Evolutionary conservation across 2,888 invertebrate genomes (phyloP).

Genomic region (Lottia scabra): DNA sequence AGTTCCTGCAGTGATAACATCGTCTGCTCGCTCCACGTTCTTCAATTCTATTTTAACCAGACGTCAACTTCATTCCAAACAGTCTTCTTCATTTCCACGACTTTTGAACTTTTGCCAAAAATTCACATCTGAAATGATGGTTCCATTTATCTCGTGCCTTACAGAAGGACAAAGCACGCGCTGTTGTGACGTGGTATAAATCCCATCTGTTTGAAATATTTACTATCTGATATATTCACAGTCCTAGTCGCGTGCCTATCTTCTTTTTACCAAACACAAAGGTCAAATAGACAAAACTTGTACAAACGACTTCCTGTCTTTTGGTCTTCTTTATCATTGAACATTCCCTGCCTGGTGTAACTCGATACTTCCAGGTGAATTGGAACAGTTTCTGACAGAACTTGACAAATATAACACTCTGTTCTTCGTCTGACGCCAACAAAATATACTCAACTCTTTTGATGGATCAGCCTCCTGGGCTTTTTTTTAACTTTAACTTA

Average conservation of each 20-base stretch:
- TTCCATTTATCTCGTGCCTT: slow-evolving; percentile 2
- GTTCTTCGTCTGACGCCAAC: no score
- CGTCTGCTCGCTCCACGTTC: neutral
- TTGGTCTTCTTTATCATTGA: no score
- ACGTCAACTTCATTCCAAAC: neutral
- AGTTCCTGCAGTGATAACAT: neutral
- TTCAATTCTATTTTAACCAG: neutral
- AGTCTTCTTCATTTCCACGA: slow-evolving; percentile 4
- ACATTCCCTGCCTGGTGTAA: neutral
- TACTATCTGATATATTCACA: neutral
- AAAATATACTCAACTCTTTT: no score
- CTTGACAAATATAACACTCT: no score
- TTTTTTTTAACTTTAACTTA: no score
- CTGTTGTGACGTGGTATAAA: neutral
- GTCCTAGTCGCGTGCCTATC: slow-evolving; percentile 1
- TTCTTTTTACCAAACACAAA: neutral
- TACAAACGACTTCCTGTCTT: neutral
- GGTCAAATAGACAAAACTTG: neutral
- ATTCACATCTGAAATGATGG: neutral
- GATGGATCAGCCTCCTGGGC: no score
- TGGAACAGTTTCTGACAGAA: no score
- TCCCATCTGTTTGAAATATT: neutral
- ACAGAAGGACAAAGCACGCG: slow-evolving; percentile 2
- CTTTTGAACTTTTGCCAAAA: neutral
- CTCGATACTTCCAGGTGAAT: no score